A percentile compares a stretch with the other conserved stretches of the same genome.
Conservation (phyloP, 2,113 vertebrate species). For the Odobenus rosmarus region DNA sequence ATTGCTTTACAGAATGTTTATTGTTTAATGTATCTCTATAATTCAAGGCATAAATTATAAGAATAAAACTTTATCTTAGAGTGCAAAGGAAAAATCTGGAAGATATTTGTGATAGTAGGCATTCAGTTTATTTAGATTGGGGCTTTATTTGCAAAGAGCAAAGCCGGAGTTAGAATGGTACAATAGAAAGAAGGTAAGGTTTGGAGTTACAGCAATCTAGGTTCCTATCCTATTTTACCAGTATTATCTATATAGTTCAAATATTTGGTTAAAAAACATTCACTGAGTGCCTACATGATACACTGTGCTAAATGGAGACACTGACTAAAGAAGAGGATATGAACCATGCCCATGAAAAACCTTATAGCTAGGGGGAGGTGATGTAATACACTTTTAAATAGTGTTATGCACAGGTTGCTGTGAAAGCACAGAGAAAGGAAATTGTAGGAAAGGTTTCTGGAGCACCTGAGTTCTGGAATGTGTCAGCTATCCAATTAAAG, state of each 20-base stretch:
- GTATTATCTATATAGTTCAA: background rate
- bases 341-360: background rate
- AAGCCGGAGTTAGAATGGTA: background rate
- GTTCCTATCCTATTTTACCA: background rate
- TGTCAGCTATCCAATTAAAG: background rate
- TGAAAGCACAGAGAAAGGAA: background rate
- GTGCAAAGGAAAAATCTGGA: background rate
- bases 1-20: background rate
- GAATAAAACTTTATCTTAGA: background rate
- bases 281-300: background rate
- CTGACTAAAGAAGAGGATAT: background rate
- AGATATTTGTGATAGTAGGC: background rate
- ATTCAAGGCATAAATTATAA: constrained; percentile 1
- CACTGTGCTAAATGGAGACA: background rate
- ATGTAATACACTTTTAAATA: background rate
- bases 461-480: background rate
- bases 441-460: background rate
- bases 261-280: constrained; percentile 10
- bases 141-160: constrained; percentile 4
- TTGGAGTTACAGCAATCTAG: background rate
- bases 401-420: background rate
- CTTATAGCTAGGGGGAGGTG: background rate
- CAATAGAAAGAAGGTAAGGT: background rate
- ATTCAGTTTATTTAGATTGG: constrained; percentile 32
- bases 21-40: constrained; percentile 19